phyloP scores from a whole-genome alignment of 2,113 vertebrate species.

The Delphinus delphis region DNA sequence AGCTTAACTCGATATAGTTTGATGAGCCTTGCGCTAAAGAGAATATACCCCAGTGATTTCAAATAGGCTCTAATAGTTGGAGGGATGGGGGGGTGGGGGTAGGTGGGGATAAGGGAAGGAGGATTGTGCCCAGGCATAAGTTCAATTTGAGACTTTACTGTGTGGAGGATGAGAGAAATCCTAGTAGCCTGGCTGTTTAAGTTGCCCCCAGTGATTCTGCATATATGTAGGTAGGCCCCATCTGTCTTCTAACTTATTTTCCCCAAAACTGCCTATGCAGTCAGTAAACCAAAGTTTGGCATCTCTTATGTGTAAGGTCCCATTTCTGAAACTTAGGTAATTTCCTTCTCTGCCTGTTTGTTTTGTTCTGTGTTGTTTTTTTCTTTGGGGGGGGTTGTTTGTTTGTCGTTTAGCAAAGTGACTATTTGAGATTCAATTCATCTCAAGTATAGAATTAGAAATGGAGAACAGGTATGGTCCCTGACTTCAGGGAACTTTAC shows the following conservation, averaged over 20 bases:
- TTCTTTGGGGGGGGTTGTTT: neutral
- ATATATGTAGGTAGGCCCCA: neutral
- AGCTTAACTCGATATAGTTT: neutral
- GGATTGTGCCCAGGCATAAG: neutral
- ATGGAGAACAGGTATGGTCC: neutral
- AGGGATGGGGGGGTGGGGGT: neutral
- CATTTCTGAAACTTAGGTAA: slow-evolving; percentile 19
- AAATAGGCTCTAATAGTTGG: neutral
- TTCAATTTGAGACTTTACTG: slow-evolving; percentile 2
- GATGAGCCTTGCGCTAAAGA: neutral
- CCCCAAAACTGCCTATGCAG: neutral
- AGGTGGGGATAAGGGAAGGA: neutral
- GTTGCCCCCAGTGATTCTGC: neutral
- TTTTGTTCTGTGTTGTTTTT: neutral
- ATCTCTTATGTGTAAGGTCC: neutral
- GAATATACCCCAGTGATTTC: neutral
- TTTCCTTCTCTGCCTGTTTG: neutral
- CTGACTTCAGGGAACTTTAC: neutral
- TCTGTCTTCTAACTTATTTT: slow-evolving; percentile 17
- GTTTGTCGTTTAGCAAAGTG: neutral
- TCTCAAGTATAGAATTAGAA: slow-evolving; percentile 20
- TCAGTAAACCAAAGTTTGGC: neutral
- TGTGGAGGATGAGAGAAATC: neutral
- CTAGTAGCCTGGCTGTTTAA: slow-evolving; percentile 25
- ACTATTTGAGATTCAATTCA: neutral